Evolutionary conservation across 2,113 vertebrate genomes (phyloP).

Genomic region (Oxyruncus cristatus): DNA sequence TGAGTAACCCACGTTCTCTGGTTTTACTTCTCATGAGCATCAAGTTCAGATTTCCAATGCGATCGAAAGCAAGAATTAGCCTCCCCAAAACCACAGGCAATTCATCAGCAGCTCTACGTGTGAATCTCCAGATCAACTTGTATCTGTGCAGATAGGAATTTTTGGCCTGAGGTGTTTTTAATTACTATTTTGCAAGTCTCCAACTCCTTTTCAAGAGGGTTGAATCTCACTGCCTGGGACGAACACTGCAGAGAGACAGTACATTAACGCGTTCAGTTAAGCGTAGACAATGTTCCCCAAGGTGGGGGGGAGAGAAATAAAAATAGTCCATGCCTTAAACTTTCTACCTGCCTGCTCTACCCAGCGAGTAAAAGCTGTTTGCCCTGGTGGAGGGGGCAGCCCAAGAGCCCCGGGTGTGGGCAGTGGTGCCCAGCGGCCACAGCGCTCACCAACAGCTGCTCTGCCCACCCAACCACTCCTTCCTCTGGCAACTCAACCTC

Average conservation of each 20-base stretch:
- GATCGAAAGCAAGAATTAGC: background rate
- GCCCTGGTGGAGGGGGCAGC: background rate
- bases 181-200: background rate
- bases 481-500: background rate
- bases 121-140: background rate
- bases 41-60: background rate
- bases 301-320: background rate
- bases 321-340: background rate
- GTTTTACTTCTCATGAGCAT: slow-evolving; percentile 37
- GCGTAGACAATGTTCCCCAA: background rate
- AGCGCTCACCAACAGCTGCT: accelerated
- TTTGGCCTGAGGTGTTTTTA: background rate
- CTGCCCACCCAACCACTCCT: background rate
- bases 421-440: accelerated
- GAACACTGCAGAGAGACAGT: background rate
- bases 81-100: slow-evolving; percentile 33
- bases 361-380: background rate
- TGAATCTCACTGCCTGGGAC: background rate
- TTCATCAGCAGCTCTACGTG: background rate
- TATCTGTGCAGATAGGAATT: background rate
- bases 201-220: background rate
- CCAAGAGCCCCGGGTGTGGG: accelerated
- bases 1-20: background rate
- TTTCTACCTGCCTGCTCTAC: background rate
- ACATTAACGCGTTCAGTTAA: background rate